Conservation (phyloP, 2,113 vertebrate species). For the Sminthopsis crassicaudata region DNA sequence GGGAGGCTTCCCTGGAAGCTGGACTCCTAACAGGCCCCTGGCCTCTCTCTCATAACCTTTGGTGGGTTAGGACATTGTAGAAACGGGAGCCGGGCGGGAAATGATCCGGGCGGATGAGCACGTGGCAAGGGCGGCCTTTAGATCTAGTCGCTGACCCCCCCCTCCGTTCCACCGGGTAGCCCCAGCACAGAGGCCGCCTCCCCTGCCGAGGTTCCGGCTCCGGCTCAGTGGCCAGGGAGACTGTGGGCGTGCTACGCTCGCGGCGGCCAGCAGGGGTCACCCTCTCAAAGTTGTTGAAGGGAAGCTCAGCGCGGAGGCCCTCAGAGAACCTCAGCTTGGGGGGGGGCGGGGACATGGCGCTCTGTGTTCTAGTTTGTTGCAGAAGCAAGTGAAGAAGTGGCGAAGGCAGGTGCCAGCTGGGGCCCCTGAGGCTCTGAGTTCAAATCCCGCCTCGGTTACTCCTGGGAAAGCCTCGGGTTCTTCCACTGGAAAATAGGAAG, state of each 20-base stretch:
- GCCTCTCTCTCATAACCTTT: conserved; percentile 77
- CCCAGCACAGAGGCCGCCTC: conserved; percentile 21
- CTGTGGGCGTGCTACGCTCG: conserved; percentile 18
- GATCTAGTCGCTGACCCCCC: conserved; percentile 75
- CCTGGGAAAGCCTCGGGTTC: neutral
- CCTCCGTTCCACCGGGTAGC: conserved; percentile 69
- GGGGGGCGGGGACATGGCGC: neutral
- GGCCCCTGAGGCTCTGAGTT: neutral
- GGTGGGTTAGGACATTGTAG: conserved; percentile 79
- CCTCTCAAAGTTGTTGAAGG: conserved; percentile 69
- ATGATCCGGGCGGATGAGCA: conserved; percentile 68
- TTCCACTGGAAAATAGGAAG: neutral
- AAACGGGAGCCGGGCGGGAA: conserved; percentile 66
- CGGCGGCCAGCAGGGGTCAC: conserved; percentile 76
- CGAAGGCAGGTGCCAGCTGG: too few relatives aligned
- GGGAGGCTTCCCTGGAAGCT: conserved; percentile 80
- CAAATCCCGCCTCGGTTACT: neutral
- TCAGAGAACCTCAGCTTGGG: neutral
- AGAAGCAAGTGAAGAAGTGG: neutral
- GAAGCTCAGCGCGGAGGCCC: neutral
- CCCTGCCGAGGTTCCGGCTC: conserved; percentile 34
- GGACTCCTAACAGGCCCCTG: conserved; percentile 78
- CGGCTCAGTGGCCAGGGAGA: too few relatives aligned
- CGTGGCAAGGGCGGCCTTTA: conserved; percentile 74
- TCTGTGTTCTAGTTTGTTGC: neutral